Base-by-base conservation (phyloP, 1,140 invertebrate species). In the Drosophila nannoptera region DNA sequence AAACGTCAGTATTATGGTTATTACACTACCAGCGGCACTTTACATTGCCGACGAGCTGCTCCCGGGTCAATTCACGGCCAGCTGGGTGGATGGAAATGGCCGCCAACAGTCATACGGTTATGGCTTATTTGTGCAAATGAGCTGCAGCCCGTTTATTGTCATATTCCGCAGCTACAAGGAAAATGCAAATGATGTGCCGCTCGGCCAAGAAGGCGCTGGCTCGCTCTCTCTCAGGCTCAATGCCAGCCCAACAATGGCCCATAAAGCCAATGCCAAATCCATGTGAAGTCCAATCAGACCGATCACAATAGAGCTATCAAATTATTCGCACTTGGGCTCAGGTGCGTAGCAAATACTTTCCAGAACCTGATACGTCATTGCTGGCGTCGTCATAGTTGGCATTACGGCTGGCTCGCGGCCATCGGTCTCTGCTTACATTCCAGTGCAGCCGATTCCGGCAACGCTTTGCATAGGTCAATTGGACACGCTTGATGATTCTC, bases 91-190 rank as follows among this genome's bases (percentile, higher is more conserved):
- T 31, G 66, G 33, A 58, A 82, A 78, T 9, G 78, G 64, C 60
- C 61, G 59, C 52, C 65, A 70, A 72, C 40, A 49, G 66, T 59
- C 75, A 68, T 62, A 59, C 73, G 80, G 76, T 83, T 86, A 84
- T 84, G 81, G 81, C 73, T 86, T 86, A 74, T 84, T 84, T 84
- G 81, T 84, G 81, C 70, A 84, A 84, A 84, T 84, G 81, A 84
- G 81, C 70, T 71, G 81, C 65, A 77, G 73, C 73, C 68, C 81
- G 77, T 86, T 84, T 75, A 84, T 81, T 72, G 77, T 81, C 81
- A 78, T 63, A 69, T 46, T 31, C 62, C 66, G 70, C 58, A 61
- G 65, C 52, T 68, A 31, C 49, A 48, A 73, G 63, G 31, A 52
- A 72, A 74, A 84, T 84, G 81, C 81, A 84, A 84, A 84, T 81